These are phyloP conservation scores for Pterocles burchelli DNA, from an alignment of 2,113 vertebrate genomes.

Conservation along the genomic window DNA sequence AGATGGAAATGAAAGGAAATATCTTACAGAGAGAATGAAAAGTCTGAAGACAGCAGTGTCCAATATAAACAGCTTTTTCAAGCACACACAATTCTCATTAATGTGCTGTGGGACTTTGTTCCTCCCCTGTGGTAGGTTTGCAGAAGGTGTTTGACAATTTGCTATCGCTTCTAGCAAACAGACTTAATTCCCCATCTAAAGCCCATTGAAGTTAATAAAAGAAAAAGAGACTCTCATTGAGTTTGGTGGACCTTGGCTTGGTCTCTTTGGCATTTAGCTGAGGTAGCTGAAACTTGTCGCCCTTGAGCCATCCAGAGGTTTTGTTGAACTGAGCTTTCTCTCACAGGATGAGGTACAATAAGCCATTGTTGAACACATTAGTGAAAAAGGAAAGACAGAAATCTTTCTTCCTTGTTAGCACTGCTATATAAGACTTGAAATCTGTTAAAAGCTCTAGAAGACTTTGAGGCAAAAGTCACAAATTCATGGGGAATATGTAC, in stretches of 20 bases:
- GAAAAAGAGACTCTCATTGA: neutral
- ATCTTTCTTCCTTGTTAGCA: neutral
- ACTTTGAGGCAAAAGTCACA: neutral
- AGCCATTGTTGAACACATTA: neutral
- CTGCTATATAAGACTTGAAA: neutral
- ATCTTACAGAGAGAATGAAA: neutral
- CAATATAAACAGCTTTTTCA: slow-evolving; percentile 17
- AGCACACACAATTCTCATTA: neutral
- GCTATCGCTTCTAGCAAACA: neutral
- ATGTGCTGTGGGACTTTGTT: neutral
- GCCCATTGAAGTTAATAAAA: neutral
- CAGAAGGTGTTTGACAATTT: neutral
- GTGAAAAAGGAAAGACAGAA: neutral
- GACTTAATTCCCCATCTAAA: neutral
- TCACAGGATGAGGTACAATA: neutral
- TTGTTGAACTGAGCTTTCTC: neutral
- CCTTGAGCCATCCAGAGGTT: neutral
- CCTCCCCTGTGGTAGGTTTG: neutral
- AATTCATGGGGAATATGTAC: neutral
- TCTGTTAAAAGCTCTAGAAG: neutral
- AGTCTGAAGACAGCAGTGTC: neutral
- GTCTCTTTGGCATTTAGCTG: neutral
- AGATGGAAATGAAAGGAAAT: neutral
- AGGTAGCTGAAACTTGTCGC: neutral
- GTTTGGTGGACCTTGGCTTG: neutral